Evolutionary conservation across 2,888 invertebrate genomes (phyloP), one percentile per base, ranked within the genome.

Genomic region (Galerucella nymphaeae): DNA sequence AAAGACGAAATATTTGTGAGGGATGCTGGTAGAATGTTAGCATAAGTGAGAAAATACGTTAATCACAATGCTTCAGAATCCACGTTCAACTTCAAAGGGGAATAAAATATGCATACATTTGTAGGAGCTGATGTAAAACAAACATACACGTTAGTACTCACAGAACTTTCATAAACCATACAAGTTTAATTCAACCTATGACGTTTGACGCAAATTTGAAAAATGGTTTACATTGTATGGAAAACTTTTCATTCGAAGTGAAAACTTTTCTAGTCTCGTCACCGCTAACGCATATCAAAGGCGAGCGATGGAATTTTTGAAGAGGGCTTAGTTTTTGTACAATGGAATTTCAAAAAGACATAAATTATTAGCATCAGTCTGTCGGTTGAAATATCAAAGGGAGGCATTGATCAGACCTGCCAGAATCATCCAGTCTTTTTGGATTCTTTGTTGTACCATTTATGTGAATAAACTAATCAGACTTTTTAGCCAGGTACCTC

Each of bases 101-200:
- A 48, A 48, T 48, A 48, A 48, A 48, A n/a, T 48, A 48, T 48
- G n/a, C 48, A 48, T 48, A 14, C 48, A n/a, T 48, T 48, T 48
- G 48, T 48, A n/a, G n/a, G n/a, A 14, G 48, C 5, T n/a, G 48
- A 48, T 48, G 30, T 38, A 38, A 9, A 38, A 38, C 30, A 9
- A 38, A 38, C 30, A 38, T 38, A 38, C 8, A 38, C 9, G 8
- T 38, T 8, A 38, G 30, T 38, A 38, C 8, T 38, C 30, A 48
- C 48, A 48, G n/a, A 48, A 48, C 48, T 48, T 48, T n/a, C 5
- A n/a, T 48, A n/a, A 3, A 6, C n/a, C n/a, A 48, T 48, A 48
- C 48, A 14, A n/a, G 14, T n/a, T 48, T 13, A 48, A 48, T n/a
- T 48, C n/a, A 48, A 48, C n/a, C 14, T n/a, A 48, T 48, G 2